A percentile compares a stretch with the other conserved stretches of the same genome.
These are phyloP conservation scores for Tricholauxania praeusta DNA, from an alignment of 2,888 invertebrate genomes.

Conservation along the genomic window DNA sequence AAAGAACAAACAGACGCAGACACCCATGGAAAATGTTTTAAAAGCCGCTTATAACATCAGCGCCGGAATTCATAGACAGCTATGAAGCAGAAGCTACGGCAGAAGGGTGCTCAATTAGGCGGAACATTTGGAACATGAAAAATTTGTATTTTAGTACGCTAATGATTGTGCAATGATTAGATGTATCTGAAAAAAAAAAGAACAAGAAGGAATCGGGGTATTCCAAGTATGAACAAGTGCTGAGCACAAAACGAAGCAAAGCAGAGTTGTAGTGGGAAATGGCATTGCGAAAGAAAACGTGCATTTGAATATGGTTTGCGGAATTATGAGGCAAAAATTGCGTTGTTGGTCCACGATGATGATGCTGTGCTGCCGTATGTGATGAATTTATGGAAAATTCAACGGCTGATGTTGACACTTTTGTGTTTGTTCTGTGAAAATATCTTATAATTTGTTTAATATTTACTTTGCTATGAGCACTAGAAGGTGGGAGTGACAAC, in stretches of 20 bases:
- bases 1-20: slow-evolving; percentile 39
- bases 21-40: slow-evolving; percentile 42
- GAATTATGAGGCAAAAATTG: slow-evolving; percentile 38
- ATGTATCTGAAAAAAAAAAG: slow-evolving; percentile 36
- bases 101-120: slow-evolving; percentile 68
- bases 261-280: slow-evolving; percentile 9
- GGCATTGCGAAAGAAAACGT: slow-evolving; percentile 17
- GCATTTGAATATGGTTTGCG: slow-evolving; percentile 41
- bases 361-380: slow-evolving; percentile 39
- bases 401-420: slow-evolving; percentile 62
- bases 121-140: slow-evolving; percentile 46
- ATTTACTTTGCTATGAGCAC: neutral
- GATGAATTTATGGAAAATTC: slow-evolving; percentile 60
- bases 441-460: neutral
- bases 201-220: neutral
- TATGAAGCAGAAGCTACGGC: slow-evolving; percentile 51
- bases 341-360: slow-evolving; percentile 21
- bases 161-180: slow-evolving; percentile 66
- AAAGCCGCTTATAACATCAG: slow-evolving; percentile 44
- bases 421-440: slow-evolving; percentile 39
- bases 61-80: neutral
- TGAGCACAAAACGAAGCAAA: slow-evolving; percentile 38
- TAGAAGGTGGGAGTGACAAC: slow-evolving; percentile 53
- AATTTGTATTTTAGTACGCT: slow-evolving; percentile 58
- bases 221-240: slow-evolving; percentile 49